Base-by-base conservation (phyloP, 2,888 invertebrate species). In the Anagyrus pseudococci region DNA sequence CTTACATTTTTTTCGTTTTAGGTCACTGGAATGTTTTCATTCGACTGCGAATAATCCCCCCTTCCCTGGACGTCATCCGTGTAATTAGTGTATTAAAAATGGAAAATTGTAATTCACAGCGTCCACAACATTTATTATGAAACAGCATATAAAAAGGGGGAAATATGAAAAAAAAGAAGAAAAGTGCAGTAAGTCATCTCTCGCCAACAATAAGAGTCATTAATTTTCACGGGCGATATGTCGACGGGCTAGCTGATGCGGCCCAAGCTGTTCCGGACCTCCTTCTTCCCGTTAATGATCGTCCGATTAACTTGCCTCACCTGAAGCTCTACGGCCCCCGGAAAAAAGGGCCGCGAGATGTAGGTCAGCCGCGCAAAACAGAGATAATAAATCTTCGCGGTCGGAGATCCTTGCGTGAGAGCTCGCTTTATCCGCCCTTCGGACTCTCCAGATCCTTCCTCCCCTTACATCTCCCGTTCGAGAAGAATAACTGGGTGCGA, bases 341-440 rank as follows among this genome's bases (percentile, higher is more conserved):
- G 17, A 48, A 48, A 48, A 40, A 57, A 15, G 7, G 8, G 7
- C n/a, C 15, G 20, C 20, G 2, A n/a, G 41, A 60, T 60, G 17
- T 54, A 43, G 60, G 60, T 60, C 60, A 43, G 41, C n/a, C 29
- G 41, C 19, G 47, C 29, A 29, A 37, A 23, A 25, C 44, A 20
- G 46, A 10, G 33, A 52, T 49, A 25, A 53, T 55, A 60, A 60
- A 58, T 58, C 50, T 55, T 22, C 33, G 13, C 8, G 13, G 13
- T 8, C 33, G 33, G 8, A 8, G 46, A 48, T 48, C 33, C 25
- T 19, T 37, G 33, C 44, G 22, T 10, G 19, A 13, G 19, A 40
- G 25, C 17, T 44, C 37, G 2, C n/a, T n/a, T n/a, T n/a, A n/a
- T n/a, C n/a, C n/a, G n/a, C n/a, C n/a, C n/a, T n/a, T n/a, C n/a